Conservation (phyloP, 2,888 invertebrate genomes). For the Epinotia demarniana region DNA sequence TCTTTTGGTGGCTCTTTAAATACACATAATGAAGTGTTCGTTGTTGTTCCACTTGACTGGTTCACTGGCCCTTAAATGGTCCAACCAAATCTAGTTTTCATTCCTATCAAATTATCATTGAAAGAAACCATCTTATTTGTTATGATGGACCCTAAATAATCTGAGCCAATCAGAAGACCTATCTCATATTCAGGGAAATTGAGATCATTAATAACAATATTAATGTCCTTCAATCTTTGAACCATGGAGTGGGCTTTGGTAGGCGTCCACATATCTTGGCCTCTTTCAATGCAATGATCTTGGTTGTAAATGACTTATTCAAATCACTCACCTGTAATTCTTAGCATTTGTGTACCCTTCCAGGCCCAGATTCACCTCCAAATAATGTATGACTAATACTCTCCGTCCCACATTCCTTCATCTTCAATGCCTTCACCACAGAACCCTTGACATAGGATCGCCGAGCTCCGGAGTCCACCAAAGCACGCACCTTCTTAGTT, state of each 20-base stretch:
- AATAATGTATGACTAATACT: not conserved
- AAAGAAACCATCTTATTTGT: too few species aligned
- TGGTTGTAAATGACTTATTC: not conserved
- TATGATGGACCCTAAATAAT: not conserved
- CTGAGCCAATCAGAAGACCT: not conserved
- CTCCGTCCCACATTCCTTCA: too few species aligned
- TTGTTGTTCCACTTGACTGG: too few species aligned
- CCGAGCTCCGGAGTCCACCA: not conserved
- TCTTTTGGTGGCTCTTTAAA: not conserved
- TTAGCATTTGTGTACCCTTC: not conserved
- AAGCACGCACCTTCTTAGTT: not conserved
- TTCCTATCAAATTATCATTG: too few species aligned
- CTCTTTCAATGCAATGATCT: not conserved
- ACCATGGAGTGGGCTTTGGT: not conserved
- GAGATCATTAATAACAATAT: not conserved
- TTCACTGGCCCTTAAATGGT: too few species aligned
- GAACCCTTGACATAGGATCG: not conserved
- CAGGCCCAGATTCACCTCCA: conserved; percentile 1
- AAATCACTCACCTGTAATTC: not conserved
- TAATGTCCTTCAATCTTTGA: not conserved
- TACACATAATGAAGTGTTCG: too few species aligned
- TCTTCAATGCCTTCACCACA: not conserved
- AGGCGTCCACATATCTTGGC: conserved; percentile 1
- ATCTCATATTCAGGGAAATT: not conserved
- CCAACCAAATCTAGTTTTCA: too few species aligned